phyloP scores from a whole-genome alignment of 2,113 vertebrate genomes.

The Cephalopholis sonnerati region DNA sequence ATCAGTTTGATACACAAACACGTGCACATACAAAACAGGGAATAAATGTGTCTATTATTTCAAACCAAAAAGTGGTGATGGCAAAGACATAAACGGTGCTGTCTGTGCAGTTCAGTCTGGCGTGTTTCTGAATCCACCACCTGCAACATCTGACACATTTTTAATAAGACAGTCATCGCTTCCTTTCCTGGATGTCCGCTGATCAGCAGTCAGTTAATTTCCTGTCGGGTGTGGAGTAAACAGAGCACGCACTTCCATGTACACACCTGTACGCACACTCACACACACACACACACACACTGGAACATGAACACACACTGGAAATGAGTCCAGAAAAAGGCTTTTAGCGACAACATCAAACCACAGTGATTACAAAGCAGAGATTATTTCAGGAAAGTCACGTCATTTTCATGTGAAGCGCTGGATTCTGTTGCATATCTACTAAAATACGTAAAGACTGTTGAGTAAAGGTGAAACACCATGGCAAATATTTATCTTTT shows the following conservation, averaged over 20 bases:
- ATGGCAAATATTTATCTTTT: background rate
- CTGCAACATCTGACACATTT: slow-evolving; percentile 59
- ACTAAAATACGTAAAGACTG: background rate
- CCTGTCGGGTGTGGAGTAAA: slow-evolving; percentile 55
- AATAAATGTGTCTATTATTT: background rate
- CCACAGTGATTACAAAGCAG: background rate
- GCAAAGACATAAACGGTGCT: background rate
- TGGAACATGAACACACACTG: background rate
- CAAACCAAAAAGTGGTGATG: background rate
- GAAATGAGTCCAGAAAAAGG: slow-evolving; percentile 25
- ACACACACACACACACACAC: background rate
- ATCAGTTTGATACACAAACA: slow-evolving; percentile 37
- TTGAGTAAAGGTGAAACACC: background rate
- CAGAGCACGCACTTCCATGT: background rate
- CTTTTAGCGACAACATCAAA: slow-evolving; percentile 21
- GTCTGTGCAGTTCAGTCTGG: slow-evolving; percentile 16
- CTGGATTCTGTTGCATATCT: background rate
- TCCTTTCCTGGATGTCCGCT: slow-evolving; percentile 47
- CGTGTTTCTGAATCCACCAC: slow-evolving; percentile 35
- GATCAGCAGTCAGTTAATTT: slow-evolving; percentile 72
- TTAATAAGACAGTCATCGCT: slow-evolving; percentile 66
- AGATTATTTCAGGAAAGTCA: background rate
- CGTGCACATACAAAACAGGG: background rate
- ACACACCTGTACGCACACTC: background rate
- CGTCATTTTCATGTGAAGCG: background rate